These are phyloP conservation scores for Athalia cordata DNA, from an alignment of 2,888 invertebrate genomes.

Conservation along the genomic window DNA sequence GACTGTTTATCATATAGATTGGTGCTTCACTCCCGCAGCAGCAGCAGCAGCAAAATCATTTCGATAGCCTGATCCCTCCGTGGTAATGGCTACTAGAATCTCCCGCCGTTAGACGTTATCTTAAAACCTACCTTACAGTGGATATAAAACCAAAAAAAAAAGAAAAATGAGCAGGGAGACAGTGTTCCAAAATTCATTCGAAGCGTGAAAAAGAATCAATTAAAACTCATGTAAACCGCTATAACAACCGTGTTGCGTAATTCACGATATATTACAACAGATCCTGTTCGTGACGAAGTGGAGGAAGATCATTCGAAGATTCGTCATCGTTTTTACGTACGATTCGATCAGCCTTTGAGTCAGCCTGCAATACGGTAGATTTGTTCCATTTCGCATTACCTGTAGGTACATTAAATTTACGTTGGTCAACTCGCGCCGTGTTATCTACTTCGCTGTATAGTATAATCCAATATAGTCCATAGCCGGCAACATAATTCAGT, in stretches of 20 bases:
- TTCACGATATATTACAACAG: not conserved
- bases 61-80: conserved; percentile 8
- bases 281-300: conserved; percentile 9
- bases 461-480: too few relatives aligned
- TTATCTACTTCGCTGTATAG: too few relatives aligned
- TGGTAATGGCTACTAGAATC: conserved; percentile 46
- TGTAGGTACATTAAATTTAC: not conserved
- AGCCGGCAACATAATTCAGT: too few relatives aligned
- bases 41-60: too few relatives aligned
- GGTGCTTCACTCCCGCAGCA: conserved; percentile 50
- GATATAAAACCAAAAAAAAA: not conserved
- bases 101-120: conserved; percentile 23
- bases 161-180: not conserved
- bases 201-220: not conserved
- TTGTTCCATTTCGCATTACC: not conserved
- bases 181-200: too few relatives aligned
- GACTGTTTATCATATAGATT: conserved; percentile 71
- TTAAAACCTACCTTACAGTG: not conserved
- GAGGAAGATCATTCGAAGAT: not conserved
- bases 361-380: too few relatives aligned
- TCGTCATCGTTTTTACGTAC: conserved; percentile 19
- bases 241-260: conserved; percentile 5
- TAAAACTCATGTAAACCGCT: conserved; percentile 9
- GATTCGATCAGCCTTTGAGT: too few relatives aligned
- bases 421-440: too few relatives aligned